Conservation (phyloP, 1,140 invertebrate genomes). For the Heliothis virescens region DNA sequence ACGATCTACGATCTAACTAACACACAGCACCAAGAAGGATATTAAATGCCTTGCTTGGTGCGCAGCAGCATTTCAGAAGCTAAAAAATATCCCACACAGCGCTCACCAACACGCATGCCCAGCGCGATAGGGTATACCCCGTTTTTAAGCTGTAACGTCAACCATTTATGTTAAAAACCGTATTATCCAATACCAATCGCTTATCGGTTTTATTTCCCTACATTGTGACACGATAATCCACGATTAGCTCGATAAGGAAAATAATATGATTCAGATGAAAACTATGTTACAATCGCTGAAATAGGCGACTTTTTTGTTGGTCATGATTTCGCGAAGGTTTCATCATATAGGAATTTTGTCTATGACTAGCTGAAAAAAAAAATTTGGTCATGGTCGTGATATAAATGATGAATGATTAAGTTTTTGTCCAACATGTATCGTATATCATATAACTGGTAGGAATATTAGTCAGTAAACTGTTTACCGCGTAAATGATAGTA, state of each 20-base stretch:
- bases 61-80: too few relatives aligned
- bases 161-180: not conserved
- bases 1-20: too few relatives aligned
- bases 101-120: too few relatives aligned
- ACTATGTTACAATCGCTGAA: not conserved
- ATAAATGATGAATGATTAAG: not conserved
- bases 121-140: too few relatives aligned
- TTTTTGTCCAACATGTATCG: not conserved
- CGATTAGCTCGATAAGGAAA: not conserved
- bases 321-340: not conserved
- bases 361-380: not conserved
- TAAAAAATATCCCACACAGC: not conserved
- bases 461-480: not conserved
- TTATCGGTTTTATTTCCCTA: conserved; percentile 10
- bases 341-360: not conserved
- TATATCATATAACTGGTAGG: not conserved
- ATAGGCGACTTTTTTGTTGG: not conserved
- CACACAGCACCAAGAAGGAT: too few relatives aligned
- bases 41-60: too few relatives aligned
- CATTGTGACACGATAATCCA: not conserved
- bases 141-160: too few relatives aligned
- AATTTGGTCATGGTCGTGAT: not conserved
- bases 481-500: not conserved
- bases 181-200: conserved; percentile 1
- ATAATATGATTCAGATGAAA: not conserved